Evolutionary conservation across 1,140 invertebrate genomes (phyloP).

Genomic region (Drosophila pachea): DNA sequence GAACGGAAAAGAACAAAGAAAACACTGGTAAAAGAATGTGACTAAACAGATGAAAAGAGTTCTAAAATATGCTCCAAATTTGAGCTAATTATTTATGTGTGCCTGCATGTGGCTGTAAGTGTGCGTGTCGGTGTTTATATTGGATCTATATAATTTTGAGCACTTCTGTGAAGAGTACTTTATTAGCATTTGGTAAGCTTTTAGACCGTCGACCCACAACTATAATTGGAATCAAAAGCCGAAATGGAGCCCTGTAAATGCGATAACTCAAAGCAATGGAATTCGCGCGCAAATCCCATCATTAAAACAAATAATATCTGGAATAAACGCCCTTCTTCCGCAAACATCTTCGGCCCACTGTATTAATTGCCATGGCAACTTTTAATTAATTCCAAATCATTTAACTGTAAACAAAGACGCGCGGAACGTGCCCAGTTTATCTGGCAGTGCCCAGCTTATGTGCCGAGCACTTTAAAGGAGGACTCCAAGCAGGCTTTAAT

Average conservation of each 20-base stretch:
- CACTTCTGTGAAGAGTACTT: too few species aligned
- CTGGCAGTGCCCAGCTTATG: not conserved
- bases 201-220: not conserved
- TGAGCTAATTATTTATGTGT: not conserved
- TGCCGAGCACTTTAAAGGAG: slow-evolving; percentile 16
- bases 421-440: slow-evolving; percentile 36
- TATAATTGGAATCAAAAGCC: not conserved
- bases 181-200: not conserved
- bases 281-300: not conserved
- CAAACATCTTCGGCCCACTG: slow-evolving; percentile 25
- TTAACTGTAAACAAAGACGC: slow-evolving; percentile 48
- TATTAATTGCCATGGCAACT: slow-evolving; percentile 40
- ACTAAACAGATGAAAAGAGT: not conserved
- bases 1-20: too few species aligned
- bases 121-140: too few species aligned
- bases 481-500: slow-evolving; percentile 49
- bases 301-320: slow-evolving; percentile 10
- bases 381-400: slow-evolving; percentile 57
- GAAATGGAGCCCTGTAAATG: too few species aligned
- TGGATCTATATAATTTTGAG: too few species aligned
- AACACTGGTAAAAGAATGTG: not conserved
- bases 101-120: too few species aligned
- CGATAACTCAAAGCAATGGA: not conserved
- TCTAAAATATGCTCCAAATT: not conserved
- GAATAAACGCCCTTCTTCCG: not conserved